Percentiles rank a stretch among this genome's conserved stretches.
Evolutionary conservation across 2,888 invertebrate species (phyloP).

Genomic region (Dorcus hopei): DNA sequence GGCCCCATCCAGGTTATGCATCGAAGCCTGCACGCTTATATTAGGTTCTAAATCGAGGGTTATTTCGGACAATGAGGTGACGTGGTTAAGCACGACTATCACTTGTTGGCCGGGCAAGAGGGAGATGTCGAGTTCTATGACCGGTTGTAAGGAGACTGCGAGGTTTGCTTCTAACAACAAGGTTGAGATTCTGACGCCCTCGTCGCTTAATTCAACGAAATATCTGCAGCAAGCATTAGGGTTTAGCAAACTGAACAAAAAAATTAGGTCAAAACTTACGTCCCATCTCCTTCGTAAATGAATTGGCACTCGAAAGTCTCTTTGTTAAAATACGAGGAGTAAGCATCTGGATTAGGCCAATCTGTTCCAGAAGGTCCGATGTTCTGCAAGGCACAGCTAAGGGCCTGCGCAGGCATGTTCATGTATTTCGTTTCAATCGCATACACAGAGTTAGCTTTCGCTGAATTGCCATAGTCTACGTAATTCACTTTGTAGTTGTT

Average conservation of each 20-base stretch:
- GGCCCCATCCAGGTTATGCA: slow-evolving; percentile 52
- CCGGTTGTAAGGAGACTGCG: not conserved
- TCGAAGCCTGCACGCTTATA: slow-evolving; percentile 28
- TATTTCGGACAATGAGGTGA: slow-evolving; percentile 8
- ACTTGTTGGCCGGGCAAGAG: slow-evolving; percentile 14
- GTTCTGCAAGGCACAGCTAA: slow-evolving; percentile 64
- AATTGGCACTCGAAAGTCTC: slow-evolving; percentile 60
- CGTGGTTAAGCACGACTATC: slow-evolving; percentile 6
- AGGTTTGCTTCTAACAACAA: slow-evolving; percentile 5
- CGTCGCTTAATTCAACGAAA: slow-evolving; percentile 33
- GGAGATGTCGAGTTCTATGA: slow-evolving; percentile 3
- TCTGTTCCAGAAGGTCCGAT: slow-evolving; percentile 57
- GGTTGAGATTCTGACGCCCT: slow-evolving; percentile 17
- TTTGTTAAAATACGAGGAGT: slow-evolving; percentile 61
- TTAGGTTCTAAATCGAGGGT: slow-evolving; percentile 29
- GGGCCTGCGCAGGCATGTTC: slow-evolving; percentile 66
- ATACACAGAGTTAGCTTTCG: slow-evolving; percentile 67
- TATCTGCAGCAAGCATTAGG: slow-evolving; percentile 26
- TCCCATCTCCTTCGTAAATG: slow-evolving; percentile 50
- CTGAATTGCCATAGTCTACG: slow-evolving; percentile 74
- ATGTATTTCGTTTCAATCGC: slow-evolving; percentile 65
- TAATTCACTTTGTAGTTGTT: slow-evolving; percentile 61
- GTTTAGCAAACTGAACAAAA: not conserved
- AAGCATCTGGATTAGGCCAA: slow-evolving; percentile 57
- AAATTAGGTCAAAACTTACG: slow-evolving; percentile 42